Percentiles rank a stretch among this genome's conserved stretches.
Evolutionary conservation across 2,797 vertebrate genomes (phyloP).

Genomic region (Rallus crepitans): DNA sequence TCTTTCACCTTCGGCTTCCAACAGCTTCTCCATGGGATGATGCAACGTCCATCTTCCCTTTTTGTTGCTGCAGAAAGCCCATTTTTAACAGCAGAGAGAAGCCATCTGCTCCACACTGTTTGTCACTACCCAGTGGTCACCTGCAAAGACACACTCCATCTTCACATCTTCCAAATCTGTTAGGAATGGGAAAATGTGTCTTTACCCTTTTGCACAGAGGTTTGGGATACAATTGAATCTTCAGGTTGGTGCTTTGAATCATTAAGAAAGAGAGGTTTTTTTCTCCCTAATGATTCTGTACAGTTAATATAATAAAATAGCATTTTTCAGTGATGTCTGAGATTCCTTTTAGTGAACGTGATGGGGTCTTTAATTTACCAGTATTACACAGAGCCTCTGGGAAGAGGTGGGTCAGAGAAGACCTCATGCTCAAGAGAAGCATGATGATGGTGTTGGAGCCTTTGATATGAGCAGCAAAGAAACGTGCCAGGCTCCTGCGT

Average conservation of each 20-base stretch:
- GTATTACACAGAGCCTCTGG: background rate
- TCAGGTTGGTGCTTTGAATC: background rate
- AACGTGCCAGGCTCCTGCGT: fast-evolving
- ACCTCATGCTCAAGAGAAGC: background rate
- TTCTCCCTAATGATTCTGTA: background rate
- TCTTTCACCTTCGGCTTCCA: background rate
- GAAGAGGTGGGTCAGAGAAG: background rate
- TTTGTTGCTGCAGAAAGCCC: background rate
- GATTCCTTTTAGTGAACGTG: background rate
- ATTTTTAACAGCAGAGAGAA: background rate
- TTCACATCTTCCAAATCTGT: background rate
- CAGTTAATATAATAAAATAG: background rate
- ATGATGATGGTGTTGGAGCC: background rate
- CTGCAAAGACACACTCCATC: background rate
- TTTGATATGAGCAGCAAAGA: background rate
- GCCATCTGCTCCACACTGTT: background rate
- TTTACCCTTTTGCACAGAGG: background rate
- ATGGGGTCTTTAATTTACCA: background rate
- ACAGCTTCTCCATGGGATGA: background rate
- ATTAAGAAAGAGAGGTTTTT: background rate
- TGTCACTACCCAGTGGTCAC: background rate
- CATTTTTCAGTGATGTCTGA: background rate
- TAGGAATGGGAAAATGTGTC: background rate
- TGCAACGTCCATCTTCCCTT: background rate
- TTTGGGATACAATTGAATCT: background rate